Percentiles rank a stretch among this genome's conserved stretches.
phyloP scores from a whole-genome alignment of 2,113 vertebrate genomes.

The Oenanthe oenanthe region DNA sequence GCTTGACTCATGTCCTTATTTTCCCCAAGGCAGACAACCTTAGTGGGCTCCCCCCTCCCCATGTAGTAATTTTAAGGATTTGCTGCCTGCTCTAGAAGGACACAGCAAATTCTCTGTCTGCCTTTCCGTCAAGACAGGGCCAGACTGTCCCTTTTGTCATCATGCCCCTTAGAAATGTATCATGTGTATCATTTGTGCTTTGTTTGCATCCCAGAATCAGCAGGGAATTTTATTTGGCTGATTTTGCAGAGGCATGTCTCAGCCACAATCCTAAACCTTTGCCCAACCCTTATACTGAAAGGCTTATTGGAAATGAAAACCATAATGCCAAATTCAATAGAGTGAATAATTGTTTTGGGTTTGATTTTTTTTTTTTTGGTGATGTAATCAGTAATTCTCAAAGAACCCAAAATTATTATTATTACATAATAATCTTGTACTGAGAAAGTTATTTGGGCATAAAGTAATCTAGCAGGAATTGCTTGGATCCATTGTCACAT shows the following conservation, averaged over 20 bases:
- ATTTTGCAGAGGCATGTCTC: background rate
- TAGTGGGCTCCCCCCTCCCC: background rate
- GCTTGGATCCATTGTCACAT: background rate
- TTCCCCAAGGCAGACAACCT: background rate
- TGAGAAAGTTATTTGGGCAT: background rate
- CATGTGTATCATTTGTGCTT: background rate
- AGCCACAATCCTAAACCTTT: background rate
- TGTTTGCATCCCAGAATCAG: background rate
- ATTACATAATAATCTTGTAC: background rate
- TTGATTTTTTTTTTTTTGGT: background rate
- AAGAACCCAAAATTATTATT: background rate
- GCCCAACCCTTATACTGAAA: background rate
- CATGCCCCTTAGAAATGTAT: background rate
- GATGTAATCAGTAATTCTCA: background rate
- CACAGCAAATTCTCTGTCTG: background rate
- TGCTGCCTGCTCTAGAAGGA: background rate
- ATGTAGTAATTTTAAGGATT: background rate
- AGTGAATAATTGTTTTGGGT: background rate
- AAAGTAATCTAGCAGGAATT: background rate
- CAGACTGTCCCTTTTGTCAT: background rate
- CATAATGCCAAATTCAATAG: background rate
- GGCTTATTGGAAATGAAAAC: background rate
- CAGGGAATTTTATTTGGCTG: background rate
- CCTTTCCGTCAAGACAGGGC: background rate
- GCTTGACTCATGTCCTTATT: background rate